A percentile compares a stretch with the other conserved stretches of the same genome.
Evolutionary conservation across 2,797 vertebrate species (phyloP).

Genomic region (Clarias pachynema): DNA sequence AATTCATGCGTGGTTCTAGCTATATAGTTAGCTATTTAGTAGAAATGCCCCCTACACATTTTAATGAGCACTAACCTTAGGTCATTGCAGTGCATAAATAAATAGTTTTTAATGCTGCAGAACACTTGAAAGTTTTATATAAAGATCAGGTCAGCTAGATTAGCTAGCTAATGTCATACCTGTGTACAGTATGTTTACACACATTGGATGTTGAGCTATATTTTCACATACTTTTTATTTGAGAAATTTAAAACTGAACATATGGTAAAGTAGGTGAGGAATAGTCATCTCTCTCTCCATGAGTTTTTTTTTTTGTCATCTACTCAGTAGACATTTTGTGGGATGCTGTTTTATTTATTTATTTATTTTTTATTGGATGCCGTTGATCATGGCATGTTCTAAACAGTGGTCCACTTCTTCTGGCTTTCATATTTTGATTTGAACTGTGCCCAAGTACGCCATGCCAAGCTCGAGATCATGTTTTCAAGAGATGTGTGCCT

Average conservation of each 20-base stretch:
- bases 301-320: background rate
- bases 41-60: background rate
- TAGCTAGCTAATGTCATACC: background rate
- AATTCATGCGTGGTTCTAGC: background rate
- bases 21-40: background rate
- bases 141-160: background rate
- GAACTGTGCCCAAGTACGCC: no score
- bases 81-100: background rate
- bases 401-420: no score
- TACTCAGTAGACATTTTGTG: background rate
- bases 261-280: background rate
- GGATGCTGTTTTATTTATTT: background rate
- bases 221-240: background rate
- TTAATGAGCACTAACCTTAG: background rate
- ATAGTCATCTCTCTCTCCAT: background rate
- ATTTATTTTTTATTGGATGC: no score
- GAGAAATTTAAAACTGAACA: background rate
- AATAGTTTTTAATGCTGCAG: background rate
- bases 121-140: background rate
- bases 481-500: no score
- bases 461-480: no score
- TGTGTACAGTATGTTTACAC: background rate
- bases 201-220: background rate
- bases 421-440: no score
- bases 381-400: no score